Conservation (phyloP, 1,140 invertebrate genomes). For the Drosophila navojoa region DNA sequence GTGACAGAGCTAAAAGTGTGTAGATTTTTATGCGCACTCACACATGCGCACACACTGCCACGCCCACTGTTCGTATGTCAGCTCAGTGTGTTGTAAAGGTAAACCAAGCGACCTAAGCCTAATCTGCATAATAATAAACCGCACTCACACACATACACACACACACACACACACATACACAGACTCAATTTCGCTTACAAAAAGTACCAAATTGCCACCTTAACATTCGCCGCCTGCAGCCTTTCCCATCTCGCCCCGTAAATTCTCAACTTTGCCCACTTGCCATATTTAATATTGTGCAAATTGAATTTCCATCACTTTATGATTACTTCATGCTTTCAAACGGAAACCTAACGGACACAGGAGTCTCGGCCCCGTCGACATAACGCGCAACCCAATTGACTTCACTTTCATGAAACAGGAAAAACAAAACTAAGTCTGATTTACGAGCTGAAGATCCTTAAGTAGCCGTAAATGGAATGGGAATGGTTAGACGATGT, state of each 20-base stretch:
- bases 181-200: conserved; percentile 16
- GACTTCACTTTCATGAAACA: conserved; percentile 5
- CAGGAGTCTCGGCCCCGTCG: conserved; percentile 5
- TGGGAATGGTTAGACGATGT: too few species aligned
- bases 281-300: conserved; percentile 78
- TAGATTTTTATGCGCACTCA: conserved; percentile 62
- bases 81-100: conserved; percentile 46
- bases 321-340: conserved; percentile 77
- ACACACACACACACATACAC: conserved; percentile 7
- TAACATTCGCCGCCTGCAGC: conserved; percentile 3
- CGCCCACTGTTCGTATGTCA: conserved; percentile 6
- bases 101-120: conserved; percentile 63
- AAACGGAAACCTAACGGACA: conserved; percentile 57
- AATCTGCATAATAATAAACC: conserved; percentile 82
- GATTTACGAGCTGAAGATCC: background rate
- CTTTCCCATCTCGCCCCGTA: conserved; percentile 3
- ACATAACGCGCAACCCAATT: conserved; percentile 15
- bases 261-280: conserved; percentile 29
- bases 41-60: conserved; percentile 24
- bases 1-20: conserved; percentile 21
- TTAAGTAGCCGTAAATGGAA: too few species aligned
- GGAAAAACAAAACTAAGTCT: background rate
- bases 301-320: conserved; percentile 82
- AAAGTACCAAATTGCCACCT: conserved; percentile 57
- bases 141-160: conserved; percentile 48